Evolutionary conservation across 2,797 vertebrate species (phyloP).

Genomic region (Anguilla obscura): DNA sequence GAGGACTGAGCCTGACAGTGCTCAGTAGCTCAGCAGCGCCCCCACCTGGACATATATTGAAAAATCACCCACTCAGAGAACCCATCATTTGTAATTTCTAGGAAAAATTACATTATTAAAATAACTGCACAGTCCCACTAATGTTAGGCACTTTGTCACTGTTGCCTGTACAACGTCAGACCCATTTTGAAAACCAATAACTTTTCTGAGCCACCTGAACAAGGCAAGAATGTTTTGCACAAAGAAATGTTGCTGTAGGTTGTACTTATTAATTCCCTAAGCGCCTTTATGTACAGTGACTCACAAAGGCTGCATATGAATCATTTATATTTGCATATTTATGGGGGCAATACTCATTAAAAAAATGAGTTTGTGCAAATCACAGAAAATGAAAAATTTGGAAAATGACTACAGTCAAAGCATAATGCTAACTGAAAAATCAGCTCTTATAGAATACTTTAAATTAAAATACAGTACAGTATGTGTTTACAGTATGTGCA

Average conservation of each 20-base stretch:
- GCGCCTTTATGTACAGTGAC: background rate
- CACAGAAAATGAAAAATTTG: no score
- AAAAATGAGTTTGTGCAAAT: background rate
- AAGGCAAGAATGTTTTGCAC: no score
- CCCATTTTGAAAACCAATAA: no score
- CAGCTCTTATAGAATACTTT: no score
- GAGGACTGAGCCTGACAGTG: background rate
- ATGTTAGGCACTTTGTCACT: background rate
- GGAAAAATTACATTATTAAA: background rate
- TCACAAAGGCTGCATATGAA: background rate
- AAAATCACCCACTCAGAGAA: background rate
- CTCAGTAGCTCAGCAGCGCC: conserved; percentile 35
- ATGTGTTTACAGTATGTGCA: no score
- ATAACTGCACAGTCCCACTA: background rate
- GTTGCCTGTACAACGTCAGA: no score
- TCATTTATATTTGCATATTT: background rate
- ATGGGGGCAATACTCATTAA: background rate
- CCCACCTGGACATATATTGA: conserved; percentile 42
- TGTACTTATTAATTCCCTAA: background rate
- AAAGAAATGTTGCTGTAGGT: background rate
- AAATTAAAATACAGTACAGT: no score
- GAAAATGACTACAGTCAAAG: no score
- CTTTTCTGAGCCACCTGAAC: no score
- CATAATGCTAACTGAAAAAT: no score
- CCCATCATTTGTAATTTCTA: background rate